Conservation (phyloP, 2,797 vertebrate species). For the Sparus aurata region DNA sequence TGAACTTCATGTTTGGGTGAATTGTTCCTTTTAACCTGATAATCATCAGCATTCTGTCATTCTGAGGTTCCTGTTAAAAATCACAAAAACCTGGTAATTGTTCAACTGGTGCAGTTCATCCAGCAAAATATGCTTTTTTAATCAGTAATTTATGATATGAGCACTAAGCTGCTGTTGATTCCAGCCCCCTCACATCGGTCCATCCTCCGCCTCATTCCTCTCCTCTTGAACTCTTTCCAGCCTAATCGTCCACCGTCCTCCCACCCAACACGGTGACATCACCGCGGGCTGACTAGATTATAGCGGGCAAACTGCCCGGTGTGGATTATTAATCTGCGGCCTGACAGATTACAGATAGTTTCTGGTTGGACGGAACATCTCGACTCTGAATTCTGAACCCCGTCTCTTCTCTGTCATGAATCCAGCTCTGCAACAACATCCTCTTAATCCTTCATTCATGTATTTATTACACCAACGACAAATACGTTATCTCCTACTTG, state of each 20-base stretch:
- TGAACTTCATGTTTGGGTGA: too few relatives aligned
- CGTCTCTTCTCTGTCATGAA: neutral
- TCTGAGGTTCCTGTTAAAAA: neutral
- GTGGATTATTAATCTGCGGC: slow-evolving; percentile 62
- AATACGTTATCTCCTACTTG: neutral
- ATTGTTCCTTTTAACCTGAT: too few relatives aligned
- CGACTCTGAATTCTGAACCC: neutral
- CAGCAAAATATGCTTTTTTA: neutral
- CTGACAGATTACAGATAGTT: slow-evolving; percentile 58
- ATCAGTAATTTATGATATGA: neutral
- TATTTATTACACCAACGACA: neutral
- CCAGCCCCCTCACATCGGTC: neutral
- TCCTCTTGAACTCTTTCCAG: slow-evolving; percentile 32
- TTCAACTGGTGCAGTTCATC: neutral
- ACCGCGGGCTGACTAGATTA: slow-evolving; percentile 21
- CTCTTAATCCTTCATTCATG: neutral
- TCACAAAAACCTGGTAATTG: neutral
- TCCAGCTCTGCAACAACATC: neutral
- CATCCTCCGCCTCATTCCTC: neutral
- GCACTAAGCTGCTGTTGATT: neutral
- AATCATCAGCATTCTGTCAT: too few relatives aligned
- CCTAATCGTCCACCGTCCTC: slow-evolving; percentile 26
- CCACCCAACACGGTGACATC: neutral
- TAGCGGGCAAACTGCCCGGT: slow-evolving; percentile 41
- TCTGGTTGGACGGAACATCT: slow-evolving; percentile 14